Percentiles rank a stretch among this genome's conserved stretches.
Conservation (phyloP, 2,113 vertebrate genomes). For the Chamaea fasciata region DNA sequence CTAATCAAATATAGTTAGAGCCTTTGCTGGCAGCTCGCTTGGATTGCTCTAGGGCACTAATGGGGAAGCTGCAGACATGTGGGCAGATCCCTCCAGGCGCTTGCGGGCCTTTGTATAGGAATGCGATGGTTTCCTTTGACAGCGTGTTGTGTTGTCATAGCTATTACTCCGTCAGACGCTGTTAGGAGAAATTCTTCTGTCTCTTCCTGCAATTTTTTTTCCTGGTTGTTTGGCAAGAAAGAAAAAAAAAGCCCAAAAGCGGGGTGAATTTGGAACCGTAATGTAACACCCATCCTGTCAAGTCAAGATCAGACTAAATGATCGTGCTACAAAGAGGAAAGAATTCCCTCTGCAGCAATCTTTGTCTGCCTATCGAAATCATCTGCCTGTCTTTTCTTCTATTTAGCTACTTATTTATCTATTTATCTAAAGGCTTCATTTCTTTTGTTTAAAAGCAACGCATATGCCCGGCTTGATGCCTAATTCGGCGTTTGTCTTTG, state of each 20-base stretch:
- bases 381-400: neutral
- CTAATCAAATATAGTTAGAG: constrained; percentile 74
- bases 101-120: constrained; percentile 44
- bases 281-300: neutral
- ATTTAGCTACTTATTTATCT: neutral
- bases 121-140: constrained; percentile 19
- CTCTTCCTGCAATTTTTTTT: neutral
- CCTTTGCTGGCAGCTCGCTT: constrained; percentile 50
- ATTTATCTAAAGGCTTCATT: constrained; percentile 3
- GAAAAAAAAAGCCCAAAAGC: neutral
- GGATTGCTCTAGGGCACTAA: constrained; percentile 31
- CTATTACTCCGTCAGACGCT: neutral
- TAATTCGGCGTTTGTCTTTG: neutral
- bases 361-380: neutral
- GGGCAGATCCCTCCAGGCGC: constrained; percentile 24
- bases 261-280: neutral
- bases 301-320: neutral
- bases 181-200: neutral
- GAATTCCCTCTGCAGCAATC: neutral
- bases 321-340: neutral
- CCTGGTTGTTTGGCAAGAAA: neutral
- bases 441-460: constrained; percentile 3
- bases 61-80: constrained; percentile 8
- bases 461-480: neutral
- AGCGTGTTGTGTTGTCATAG: neutral